Evolutionary conservation across 1,140 invertebrate genomes (phyloP).

Genomic region (Batillaria attramentaria): DNA sequence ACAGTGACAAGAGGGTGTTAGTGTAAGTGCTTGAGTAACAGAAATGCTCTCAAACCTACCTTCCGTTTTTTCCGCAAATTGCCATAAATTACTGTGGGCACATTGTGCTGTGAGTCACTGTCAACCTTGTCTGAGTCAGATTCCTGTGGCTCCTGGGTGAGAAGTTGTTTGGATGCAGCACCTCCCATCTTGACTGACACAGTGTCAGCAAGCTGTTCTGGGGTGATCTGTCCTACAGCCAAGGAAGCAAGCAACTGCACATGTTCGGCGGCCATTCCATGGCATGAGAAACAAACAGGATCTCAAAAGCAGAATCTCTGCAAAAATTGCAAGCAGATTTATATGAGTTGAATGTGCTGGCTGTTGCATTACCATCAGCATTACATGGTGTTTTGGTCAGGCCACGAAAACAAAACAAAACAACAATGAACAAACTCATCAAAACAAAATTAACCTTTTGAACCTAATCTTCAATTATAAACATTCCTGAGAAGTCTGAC

Average conservation of each 20-base stretch:
- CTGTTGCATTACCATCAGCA: too few species aligned
- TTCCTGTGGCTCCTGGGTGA: neutral
- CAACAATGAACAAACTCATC: neutral
- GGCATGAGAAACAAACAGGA: neutral
- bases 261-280: conserved; percentile 7
- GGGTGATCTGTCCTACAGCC: conserved; percentile 7
- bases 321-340: neutral
- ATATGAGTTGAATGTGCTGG: too few species aligned
- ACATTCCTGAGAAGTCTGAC: too few species aligned
- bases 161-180: neutral
- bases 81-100: neutral
- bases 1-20: too few species aligned
- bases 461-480: neutral
- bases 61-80: conserved; percentile 23
- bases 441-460: neutral
- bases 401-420: neutral
- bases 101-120: neutral
- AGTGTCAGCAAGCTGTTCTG: too few species aligned
- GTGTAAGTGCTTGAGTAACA: too few species aligned
- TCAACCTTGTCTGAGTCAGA: neutral
- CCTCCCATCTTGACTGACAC: neutral
- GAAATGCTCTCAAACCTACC: too few species aligned
- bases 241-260: neutral
- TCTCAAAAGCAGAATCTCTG: neutral
- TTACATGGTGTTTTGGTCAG: too few species aligned